Conservation (phyloP, 2,888 invertebrate genomes). For the Leistus spinibarbis region DNA sequence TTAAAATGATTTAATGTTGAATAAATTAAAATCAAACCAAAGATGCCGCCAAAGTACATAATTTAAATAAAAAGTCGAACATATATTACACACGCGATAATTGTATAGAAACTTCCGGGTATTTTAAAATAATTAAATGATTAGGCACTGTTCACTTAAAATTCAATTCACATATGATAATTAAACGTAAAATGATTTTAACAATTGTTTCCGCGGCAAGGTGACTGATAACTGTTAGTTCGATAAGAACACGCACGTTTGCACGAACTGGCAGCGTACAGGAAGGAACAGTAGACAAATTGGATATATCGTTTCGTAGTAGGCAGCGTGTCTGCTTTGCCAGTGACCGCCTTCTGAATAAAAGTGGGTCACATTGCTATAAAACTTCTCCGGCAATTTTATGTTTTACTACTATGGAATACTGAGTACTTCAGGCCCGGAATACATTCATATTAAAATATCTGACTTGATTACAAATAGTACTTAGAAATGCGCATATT, state of each 20-base stretch:
- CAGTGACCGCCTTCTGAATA: conserved; percentile 32
- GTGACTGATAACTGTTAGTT: neutral
- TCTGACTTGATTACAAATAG: neutral
- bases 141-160: neutral
- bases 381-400: neutral
- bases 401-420: neutral
- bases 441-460: neutral
- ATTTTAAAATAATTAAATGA: neutral
- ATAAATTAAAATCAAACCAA: neutral
- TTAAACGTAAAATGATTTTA: neutral
- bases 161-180: neutral
- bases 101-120: neutral
- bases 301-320: conserved; percentile 16
- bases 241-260: conserved; percentile 17
- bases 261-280: conserved; percentile 15
- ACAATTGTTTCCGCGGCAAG: neutral
- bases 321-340: conserved; percentile 11
- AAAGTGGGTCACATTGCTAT: conserved; percentile 29
- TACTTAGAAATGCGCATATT: neutral
- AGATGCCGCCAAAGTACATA: neutral
- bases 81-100: neutral
- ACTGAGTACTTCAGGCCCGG: neutral
- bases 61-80: neutral
- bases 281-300: conserved; percentile 26
- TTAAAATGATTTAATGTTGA: too few relatives aligned